These are phyloP conservation scores for Pachycephus smyrnensis DNA, from an alignment of 2,888 invertebrate genomes.

Conservation along the genomic window DNA sequence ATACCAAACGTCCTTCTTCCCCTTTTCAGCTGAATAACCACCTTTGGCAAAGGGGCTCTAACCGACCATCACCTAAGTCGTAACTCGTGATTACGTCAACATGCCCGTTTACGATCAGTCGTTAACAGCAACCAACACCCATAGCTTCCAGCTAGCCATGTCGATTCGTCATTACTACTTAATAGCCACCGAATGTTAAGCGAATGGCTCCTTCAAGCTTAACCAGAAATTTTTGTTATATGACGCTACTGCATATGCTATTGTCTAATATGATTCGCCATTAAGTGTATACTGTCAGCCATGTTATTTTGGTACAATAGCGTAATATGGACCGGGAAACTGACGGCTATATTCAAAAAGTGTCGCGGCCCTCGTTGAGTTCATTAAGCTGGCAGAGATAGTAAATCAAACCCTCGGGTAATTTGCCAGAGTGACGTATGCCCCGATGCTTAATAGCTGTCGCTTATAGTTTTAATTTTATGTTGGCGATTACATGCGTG, in stretches of 20 bases:
- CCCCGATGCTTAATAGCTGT: background rate
- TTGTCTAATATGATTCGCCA: too few relatives aligned
- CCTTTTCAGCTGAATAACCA: background rate
- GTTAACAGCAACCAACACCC: background rate
- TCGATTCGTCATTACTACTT: background rate
- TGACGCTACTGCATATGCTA: too few relatives aligned
- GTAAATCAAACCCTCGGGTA: background rate
- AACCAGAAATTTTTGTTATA: background rate
- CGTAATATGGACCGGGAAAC: background rate
- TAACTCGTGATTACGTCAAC: slow-evolving; percentile 17
- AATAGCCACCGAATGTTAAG: background rate
- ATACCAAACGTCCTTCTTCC: background rate
- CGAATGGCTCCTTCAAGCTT: background rate
- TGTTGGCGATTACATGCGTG: background rate
- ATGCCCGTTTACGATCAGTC: background rate
- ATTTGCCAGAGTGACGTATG: background rate
- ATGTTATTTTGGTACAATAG: background rate
- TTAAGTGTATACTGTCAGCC: too few relatives aligned
- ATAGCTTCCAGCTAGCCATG: background rate
- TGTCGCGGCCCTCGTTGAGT: background rate
- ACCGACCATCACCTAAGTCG: background rate
- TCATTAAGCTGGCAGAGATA: background rate
- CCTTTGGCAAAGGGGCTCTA: background rate
- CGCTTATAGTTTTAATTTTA: background rate
- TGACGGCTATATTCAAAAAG: background rate